Evolutionary conservation across 2,888 invertebrate genomes (phyloP).

Genomic region (Megastigmus dorsalis): DNA sequence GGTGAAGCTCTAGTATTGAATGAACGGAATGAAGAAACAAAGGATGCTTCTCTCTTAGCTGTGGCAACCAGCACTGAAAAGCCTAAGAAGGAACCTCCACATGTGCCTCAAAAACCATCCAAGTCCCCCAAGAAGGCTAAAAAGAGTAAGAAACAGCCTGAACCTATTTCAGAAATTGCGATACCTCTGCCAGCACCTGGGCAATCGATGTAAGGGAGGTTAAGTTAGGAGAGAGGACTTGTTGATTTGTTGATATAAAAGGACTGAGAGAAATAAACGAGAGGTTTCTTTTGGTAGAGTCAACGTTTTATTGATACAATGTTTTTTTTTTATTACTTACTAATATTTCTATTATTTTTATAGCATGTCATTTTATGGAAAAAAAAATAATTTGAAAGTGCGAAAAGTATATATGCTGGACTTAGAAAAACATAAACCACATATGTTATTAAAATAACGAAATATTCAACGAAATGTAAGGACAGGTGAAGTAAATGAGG

Average conservation of each 20-base stretch:
- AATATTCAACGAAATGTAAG: background rate
- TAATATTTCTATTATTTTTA: background rate
- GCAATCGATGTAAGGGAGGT: slow-evolving; percentile 30
- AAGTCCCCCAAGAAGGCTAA: slow-evolving; percentile 65
- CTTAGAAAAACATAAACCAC: background rate
- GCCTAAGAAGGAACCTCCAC: slow-evolving; percentile 48
- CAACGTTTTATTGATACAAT: background rate
- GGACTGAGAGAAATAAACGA: slow-evolving; percentile 36
- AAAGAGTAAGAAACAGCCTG: slow-evolving; percentile 65
- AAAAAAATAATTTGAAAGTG: background rate
- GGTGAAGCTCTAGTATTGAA: slow-evolving; percentile 15
- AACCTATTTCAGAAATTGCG: slow-evolving; percentile 66
- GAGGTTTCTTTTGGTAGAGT: background rate
- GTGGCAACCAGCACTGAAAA: slow-evolving; percentile 57
- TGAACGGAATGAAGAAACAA: slow-evolving; percentile 29
- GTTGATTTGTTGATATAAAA: background rate
- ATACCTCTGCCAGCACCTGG: slow-evolving; percentile 70
- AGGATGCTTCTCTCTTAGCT: background rate
- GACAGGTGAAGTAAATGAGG: background rate
- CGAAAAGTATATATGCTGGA: background rate
- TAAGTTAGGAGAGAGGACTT: background rate
- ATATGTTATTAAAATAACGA: background rate
- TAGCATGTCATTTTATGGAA: background rate
- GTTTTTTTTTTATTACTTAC: too few species aligned
- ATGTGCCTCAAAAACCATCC: slow-evolving; percentile 54